Evolutionary conservation across 1,140 invertebrate species (phyloP).

Genomic region (Drosophila lowei): DNA sequence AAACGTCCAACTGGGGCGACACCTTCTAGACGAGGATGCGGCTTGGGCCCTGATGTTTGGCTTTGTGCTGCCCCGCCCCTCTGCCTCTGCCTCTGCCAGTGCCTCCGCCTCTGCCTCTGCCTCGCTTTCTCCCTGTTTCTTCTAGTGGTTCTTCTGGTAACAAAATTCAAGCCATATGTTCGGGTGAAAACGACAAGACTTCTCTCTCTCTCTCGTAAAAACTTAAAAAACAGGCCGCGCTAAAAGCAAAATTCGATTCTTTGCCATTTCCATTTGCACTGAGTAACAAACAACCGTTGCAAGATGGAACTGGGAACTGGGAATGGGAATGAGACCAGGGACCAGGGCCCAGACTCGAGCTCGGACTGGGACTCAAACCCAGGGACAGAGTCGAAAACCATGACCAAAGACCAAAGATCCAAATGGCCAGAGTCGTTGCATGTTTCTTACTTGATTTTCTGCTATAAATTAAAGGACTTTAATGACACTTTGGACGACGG

Average conservation of each 20-base stretch:
- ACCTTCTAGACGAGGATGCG: slow-evolving; percentile 46
- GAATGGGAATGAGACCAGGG: slow-evolving; percentile 34
- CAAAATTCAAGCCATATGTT: slow-evolving; percentile 71
- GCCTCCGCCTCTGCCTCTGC: too few relatives aligned
- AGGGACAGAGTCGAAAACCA: slow-evolving; percentile 45
- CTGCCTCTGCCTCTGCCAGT: not conserved
- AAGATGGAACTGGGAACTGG: slow-evolving; percentile 43
- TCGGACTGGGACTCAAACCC: slow-evolving; percentile 4
- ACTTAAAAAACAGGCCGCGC: slow-evolving; percentile 73
- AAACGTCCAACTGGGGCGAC: slow-evolving; percentile 61
- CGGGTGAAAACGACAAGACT: slow-evolving; percentile 70
- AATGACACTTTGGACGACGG: slow-evolving; percentile 77
- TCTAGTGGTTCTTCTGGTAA: not conserved
- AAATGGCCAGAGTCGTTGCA: slow-evolving; percentile 69
- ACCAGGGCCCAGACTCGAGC: slow-evolving; percentile 20
- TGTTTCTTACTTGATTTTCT: slow-evolving; percentile 81
- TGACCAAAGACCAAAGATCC: slow-evolving; percentile 49
- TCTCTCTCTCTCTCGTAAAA: slow-evolving; percentile 38
- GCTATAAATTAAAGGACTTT: slow-evolving; percentile 82
- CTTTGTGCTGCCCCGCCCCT: slow-evolving; percentile 6
- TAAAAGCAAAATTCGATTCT: slow-evolving; percentile 81
- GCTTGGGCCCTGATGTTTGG: slow-evolving; percentile 33
- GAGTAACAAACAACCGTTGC: slow-evolving; percentile 77
- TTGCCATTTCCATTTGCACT: slow-evolving; percentile 69
- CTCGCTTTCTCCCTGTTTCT: not conserved